Base-by-base conservation (phyloP, 2,888 invertebrate species). In the Nycteola revayana region DNA sequence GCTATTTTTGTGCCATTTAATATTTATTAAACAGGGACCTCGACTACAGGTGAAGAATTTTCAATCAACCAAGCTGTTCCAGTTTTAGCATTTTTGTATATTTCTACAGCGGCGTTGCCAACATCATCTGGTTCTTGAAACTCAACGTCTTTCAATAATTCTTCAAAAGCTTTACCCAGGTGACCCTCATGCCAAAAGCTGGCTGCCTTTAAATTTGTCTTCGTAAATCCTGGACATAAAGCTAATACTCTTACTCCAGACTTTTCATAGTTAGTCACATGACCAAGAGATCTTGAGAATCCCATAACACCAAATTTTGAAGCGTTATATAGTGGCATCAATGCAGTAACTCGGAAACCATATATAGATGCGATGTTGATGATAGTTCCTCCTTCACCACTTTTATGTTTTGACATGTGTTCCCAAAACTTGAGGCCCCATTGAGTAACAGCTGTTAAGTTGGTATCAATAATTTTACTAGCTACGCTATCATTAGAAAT, bases 301-400 rank as follows among this genome's bases (percentile, higher is more conserved):
- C 86, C 89, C 8, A 80, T 60, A 1, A 90, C 80, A 7, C 81
- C 87, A 33, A 77, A 80, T 60, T 91, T 91, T 1, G 91, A 89
- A 1, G 90, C 89, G 36, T 45, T 43, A 21, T 59, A 59, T 7
- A 36, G 23, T 1, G 37, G 28, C 2, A 9, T 0, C 10, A 24
- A 51, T n/a, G 40, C 47, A 2, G n/a, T 7, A 0, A 31, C 3
- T 17, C 38, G 33, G 9, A 40, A 56, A n/a, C 53, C 56, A 18
- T 40, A 48, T 17, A 53, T 55, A 5, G 56, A 56, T 4, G 49
- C 84, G 21, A 91, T 78, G 60, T 92, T 92, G 9, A 93, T 77
- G 25, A 93, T 82, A 1, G 85, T 79, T 5, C 92, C 92, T 1
- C 92, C 92, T 18, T 69, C 58, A 1, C 89, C 89, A 1, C 83